Conservation (phyloP, 2,113 vertebrate genomes). For the Irena cyanogastra region DNA sequence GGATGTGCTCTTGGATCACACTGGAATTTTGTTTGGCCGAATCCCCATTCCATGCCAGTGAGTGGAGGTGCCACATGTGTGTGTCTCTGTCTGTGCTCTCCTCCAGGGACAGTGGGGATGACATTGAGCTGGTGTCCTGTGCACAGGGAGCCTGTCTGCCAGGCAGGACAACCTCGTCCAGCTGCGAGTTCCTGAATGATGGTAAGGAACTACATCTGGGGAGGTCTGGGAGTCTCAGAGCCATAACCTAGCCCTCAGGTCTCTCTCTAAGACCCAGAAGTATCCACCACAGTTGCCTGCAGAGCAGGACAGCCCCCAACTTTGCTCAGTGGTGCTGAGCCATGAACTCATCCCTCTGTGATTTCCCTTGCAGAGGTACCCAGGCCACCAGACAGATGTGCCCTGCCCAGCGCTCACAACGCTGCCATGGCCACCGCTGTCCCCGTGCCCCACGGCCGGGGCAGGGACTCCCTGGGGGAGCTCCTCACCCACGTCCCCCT, state of each 20-base stretch:
- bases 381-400: slow-evolving; percentile 61
- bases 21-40: neutral
- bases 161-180: slow-evolving; percentile 85
- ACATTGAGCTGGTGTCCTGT: slow-evolving; percentile 88
- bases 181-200: slow-evolving; percentile 90
- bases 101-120: slow-evolving; percentile 90
- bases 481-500: slow-evolving; percentile 85
- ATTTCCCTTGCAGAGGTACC: slow-evolving; percentile 50
- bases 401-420: neutral
- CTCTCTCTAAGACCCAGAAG: neutral
- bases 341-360: neutral
- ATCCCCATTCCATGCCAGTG: accelerated
- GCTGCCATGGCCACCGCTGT: neutral
- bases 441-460: slow-evolving; percentile 70
- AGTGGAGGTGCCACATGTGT: accelerated
- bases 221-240: neutral
- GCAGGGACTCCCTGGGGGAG: slow-evolving; percentile 81
- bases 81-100: neutral
- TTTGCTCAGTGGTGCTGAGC: neutral
- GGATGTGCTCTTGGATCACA: neutral
- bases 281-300: neutral
- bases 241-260: neutral
- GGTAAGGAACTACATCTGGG: slow-evolving; percentile 66
- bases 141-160: slow-evolving; percentile 79
- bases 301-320: neutral